Evolutionary conservation across 1,140 invertebrate species (phyloP).

Genomic region (Telenomus remus): DNA sequence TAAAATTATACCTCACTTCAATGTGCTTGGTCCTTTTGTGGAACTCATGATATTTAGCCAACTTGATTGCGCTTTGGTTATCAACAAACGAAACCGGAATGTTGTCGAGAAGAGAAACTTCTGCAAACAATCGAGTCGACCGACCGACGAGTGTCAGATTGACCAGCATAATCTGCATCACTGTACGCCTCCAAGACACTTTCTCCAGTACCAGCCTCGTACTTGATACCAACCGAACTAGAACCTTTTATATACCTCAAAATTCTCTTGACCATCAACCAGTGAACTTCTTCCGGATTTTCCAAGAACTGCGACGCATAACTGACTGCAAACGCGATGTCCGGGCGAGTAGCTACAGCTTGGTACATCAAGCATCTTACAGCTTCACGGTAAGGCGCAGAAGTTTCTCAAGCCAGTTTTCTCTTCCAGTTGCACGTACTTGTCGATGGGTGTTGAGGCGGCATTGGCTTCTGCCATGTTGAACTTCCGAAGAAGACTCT

Average conservation of each 20-base stretch:
- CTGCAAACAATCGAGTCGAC: conserved; percentile 50
- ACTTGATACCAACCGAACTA: conserved; percentile 48
- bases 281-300: conserved; percentile 5
- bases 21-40: conserved; percentile 19
- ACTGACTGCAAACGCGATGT: conserved; percentile 60
- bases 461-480: conserved; percentile 2
- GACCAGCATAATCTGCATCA: conserved; percentile 62
- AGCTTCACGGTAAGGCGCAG: conserved; percentile 45
- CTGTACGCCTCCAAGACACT: conserved; percentile 55
- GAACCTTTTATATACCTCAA: conserved; percentile 27
- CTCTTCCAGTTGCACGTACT: conserved; percentile 1
- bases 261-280: conserved; percentile 13
- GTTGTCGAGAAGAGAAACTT: neutral
- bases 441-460: conserved; percentile 7
- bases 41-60: conserved; percentile 65
- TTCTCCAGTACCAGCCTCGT: conserved; percentile 14
- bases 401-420: neutral
- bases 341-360: conserved; percentile 52
- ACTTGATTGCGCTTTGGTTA: no score
- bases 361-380: conserved; percentile 61
- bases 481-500: conserved; percentile 11
- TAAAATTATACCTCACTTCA: conserved; percentile 3
- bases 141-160: conserved; percentile 52
- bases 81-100: conserved; percentile 39
- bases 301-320: conserved; percentile 4